Percentiles rank a stretch among this genome's conserved stretches.
phyloP scores from a whole-genome alignment of 2,113 vertebrate species.

The Gorsachius goisagi region DNA sequence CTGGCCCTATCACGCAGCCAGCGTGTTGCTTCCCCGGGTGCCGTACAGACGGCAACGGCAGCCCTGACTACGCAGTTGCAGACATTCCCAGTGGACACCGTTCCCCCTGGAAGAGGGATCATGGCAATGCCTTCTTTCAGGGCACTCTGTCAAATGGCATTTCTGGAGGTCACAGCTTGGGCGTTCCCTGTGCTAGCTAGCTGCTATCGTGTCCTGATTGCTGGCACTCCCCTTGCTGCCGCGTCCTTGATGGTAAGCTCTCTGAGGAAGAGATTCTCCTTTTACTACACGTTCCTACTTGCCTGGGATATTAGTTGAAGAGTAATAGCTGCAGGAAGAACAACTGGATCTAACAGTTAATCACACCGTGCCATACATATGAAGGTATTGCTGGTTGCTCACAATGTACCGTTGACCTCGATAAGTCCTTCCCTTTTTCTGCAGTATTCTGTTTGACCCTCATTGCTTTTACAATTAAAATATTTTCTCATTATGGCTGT shows the following conservation, averaged over 20 bases:
- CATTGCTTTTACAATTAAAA: not conserved
- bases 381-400: not conserved
- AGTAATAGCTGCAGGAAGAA: not conserved
- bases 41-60: not conserved
- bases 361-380: not conserved
- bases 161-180: not conserved
- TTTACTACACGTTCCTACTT: not conserved
- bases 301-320: not conserved
- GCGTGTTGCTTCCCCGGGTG: accelerated
- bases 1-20: accelerated
- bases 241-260: not conserved
- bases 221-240: not conserved
- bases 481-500: not conserved
- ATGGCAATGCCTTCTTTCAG: not conserved
- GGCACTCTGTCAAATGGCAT: too few species aligned
- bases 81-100: not conserved
- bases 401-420: not conserved
- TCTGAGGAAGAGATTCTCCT: not conserved
- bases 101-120: not conserved
- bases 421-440: not conserved
- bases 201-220: accelerated
- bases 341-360: not conserved
- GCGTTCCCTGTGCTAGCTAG: not conserved
- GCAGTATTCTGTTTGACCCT: not conserved
- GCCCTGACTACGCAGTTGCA: not conserved